These are phyloP conservation scores for Idris sp. DNA, from an alignment of 1,140 invertebrate genomes.

Conservation along the genomic window DNA sequence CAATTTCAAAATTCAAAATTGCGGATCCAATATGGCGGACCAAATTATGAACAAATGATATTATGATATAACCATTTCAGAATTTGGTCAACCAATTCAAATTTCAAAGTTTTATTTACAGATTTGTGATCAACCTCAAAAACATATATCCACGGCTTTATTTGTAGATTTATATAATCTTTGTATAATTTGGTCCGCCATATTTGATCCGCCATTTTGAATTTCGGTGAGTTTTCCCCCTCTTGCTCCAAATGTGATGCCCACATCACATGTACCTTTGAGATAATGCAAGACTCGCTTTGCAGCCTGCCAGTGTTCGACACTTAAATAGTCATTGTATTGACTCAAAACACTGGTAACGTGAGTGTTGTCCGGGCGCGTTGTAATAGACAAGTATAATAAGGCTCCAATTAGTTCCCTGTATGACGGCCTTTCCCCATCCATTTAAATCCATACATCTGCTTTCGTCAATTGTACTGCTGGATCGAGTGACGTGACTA, in stretches of 20 bases:
- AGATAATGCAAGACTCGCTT: conserved; percentile 1
- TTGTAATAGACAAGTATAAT: background rate
- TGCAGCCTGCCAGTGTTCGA: background rate
- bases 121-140: too few species aligned
- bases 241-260: background rate
- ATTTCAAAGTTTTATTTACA: too few species aligned
- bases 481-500: background rate
- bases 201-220: too few species aligned
- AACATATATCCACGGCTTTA: too few species aligned
- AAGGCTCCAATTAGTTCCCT: conserved; percentile 1
- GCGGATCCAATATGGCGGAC: too few species aligned
- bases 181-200: too few species aligned
- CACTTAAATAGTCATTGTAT: background rate
- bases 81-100: too few species aligned
- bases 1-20: too few species aligned
- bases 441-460: background rate
- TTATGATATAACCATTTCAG: too few species aligned
- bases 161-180: too few species aligned
- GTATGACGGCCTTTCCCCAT: background rate
- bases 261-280: background rate
- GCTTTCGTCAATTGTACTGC: background rate
- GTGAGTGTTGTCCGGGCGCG: background rate
- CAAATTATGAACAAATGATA: too few species aligned
- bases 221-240: background rate
- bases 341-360: background rate